Evolutionary conservation across 2,797 vertebrate species (phyloP).

Genomic region (Champsocephalus esox): DNA sequence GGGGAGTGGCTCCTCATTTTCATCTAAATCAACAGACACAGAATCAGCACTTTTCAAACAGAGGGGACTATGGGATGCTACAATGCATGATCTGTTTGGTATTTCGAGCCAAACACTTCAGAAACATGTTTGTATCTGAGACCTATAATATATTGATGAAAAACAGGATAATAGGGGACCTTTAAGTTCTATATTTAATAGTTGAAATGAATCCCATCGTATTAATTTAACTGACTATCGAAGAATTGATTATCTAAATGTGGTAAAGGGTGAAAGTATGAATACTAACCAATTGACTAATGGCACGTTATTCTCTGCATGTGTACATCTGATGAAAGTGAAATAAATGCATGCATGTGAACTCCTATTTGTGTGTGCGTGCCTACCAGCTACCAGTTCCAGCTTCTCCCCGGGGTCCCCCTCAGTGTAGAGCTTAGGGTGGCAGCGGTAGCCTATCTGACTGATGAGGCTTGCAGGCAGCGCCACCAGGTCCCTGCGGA

Average conservation of each 20-base stretch:
- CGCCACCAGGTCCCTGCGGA: conserved; percentile 95
- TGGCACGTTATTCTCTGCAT: conserved; percentile 1
- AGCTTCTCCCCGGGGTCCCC: conserved; percentile 98
- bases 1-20: too few relatives aligned
- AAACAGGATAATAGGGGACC: too few relatives aligned
- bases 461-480: conserved; percentile 98
- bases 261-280: neutral
- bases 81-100: too few relatives aligned
- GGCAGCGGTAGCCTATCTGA: conserved; percentile 98
- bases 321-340: conserved; percentile 11
- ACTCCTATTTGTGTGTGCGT: neutral
- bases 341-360: neutral
- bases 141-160: too few relatives aligned
- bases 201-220: conserved; percentile 5
- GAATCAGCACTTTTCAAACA: too few relatives aligned
- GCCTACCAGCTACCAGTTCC: conserved; percentile 95
- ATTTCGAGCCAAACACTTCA: too few relatives aligned
- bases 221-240: conserved; percentile 4
- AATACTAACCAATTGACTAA: neutral
- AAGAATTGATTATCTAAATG: conserved; percentile 18
- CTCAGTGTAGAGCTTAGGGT: conserved; percentile 98
- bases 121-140: too few relatives aligned
- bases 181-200: conserved; percentile 6
- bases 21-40: too few relatives aligned
- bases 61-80: too few relatives aligned